Evolutionary conservation across 2,888 invertebrate genomes (phyloP), one percentile per base, ranked within the genome.

Genomic region (Dastarcus helophoroides): DNA sequence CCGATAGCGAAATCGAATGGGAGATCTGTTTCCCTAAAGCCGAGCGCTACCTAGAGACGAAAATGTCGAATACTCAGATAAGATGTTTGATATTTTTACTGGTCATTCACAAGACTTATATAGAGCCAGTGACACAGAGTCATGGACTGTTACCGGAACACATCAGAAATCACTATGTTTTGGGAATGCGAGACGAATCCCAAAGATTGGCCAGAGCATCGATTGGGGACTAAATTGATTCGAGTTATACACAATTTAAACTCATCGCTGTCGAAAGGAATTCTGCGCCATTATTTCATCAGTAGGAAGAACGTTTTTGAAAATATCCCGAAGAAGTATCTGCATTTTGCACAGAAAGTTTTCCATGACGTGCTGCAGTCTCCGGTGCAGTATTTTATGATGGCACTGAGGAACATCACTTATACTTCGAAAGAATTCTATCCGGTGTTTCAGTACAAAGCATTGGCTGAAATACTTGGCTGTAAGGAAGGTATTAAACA

Each of bases 1-100:
- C 4, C 9, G 47, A 51, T 33, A 39, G 38, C 27, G 69, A 73
- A 35, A 59, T 83, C 11, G 82, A 86, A 54, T 88, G 86, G 86
- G 77, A 76, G 55, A 65, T 85, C 2, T 68, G 71, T 22, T 86
- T 84, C 50, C 82, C 83, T 0, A 73, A 76, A 31, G 83, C 80
- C 0, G 84, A 85, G 54, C 68, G 75, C 13, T 80, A 74, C 50
- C 60, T 88, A 39, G 79, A 85, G 52, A 74, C 75, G 9, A 73
- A 73, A 41, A 65, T 85, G 51, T 72, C 74, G 1, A 73, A 74
- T 49, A 68, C 76, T 1, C 86, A 86, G 47, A 70, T 78, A 24
- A 69, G 79, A 36, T 71, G 80, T 33, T 78, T 78, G 47, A 62
- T 83, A 40, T 71, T 82, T 42, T 61, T 77, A 2, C 60, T 83